phyloP scores from a whole-genome alignment of 2,113 vertebrate species.

The Mus pahari region DNA sequence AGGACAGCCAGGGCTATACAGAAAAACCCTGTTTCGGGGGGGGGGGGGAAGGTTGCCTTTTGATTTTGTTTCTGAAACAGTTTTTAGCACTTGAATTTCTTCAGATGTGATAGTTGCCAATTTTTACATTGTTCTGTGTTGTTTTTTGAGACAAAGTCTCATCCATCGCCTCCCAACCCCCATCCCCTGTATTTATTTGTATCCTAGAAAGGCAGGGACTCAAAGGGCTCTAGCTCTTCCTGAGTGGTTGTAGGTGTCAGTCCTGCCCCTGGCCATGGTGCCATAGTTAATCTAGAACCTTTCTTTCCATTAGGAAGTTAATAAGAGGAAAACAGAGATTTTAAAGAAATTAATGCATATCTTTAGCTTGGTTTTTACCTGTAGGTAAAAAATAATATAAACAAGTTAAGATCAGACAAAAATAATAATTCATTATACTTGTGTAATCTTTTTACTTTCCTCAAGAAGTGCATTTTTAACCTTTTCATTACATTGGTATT shows the following conservation, averaged over 20 bases:
- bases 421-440: slow-evolving; percentile 31
- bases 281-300: slow-evolving; percentile 27
- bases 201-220: background rate
- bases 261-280: background rate
- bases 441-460: background rate
- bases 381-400: slow-evolving; percentile 44
- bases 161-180: too few species aligned
- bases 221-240: background rate
- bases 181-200: background rate
- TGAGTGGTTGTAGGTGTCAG: background rate
- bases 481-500: background rate
- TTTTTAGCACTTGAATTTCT: slow-evolving; percentile 3
- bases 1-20: too few species aligned
- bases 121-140: background rate
- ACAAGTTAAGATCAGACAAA: slow-evolving; percentile 46
- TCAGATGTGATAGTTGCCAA: background rate
- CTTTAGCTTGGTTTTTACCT: slow-evolving; percentile 31
- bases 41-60: background rate
- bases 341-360: background rate
- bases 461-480: background rate
- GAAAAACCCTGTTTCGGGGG: too few species aligned
- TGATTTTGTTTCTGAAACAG: slow-evolving; percentile 21
- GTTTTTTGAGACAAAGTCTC: background rate
- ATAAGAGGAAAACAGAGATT: background rate
- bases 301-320: slow-evolving; percentile 10